These are phyloP conservation scores for Scolopax rusticola DNA, from an alignment of 2,797 vertebrate species.

Conservation along the genomic window DNA sequence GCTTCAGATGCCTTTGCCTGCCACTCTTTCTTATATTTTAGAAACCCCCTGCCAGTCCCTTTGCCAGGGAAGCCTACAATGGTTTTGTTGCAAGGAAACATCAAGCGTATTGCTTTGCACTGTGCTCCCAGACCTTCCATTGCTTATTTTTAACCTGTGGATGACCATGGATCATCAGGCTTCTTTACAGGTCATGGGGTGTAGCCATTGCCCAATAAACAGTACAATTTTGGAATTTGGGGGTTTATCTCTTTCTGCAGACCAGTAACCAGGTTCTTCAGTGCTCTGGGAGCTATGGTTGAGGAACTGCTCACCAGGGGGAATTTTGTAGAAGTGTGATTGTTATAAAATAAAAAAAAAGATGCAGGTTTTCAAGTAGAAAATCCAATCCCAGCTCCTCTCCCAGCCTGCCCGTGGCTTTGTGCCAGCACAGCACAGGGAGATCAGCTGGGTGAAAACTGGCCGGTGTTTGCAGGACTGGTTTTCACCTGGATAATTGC, in stretches of 20 bases:
- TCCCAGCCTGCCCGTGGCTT: rapidly evolving
- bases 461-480: not conserved
- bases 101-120: not conserved
- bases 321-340: not conserved
- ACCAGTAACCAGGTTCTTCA: not conserved
- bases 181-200: not conserved
- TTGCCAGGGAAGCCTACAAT: not conserved
- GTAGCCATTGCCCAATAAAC: not conserved
- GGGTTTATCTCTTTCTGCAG: not conserved
- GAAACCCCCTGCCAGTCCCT: not conserved
- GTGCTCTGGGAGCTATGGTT: not conserved
- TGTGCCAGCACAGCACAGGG: not conserved
- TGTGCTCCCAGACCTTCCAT: not conserved
- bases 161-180: not conserved
- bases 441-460: too few species aligned
- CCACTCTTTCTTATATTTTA: not conserved
- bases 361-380: not conserved
- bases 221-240: not conserved
- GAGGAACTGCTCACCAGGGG: not conserved
- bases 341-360: not conserved
- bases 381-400: not conserved
- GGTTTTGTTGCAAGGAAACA: not conserved
- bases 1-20: not conserved
- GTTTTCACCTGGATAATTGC: not conserved
- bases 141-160: not conserved